Base-by-base conservation (phyloP, 2,797 vertebrate species). In the Hippopotamyrus pictus region DNA sequence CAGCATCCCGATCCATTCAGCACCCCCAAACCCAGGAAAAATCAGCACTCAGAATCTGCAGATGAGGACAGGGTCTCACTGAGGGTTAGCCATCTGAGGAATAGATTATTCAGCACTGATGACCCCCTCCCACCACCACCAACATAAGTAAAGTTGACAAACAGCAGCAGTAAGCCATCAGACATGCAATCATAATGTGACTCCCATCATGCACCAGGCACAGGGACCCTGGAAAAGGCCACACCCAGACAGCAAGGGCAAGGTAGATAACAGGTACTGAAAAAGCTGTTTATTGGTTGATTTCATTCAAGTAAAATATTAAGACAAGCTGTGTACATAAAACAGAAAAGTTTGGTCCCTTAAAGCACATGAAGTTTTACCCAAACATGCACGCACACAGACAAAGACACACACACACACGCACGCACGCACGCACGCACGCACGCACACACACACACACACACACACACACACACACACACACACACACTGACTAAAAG, bases 301-400 rank as follows among this genome's bases (percentile, higher is more conserved):
- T 90, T 57, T 90, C 19, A 84, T 88, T 88, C 87, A 90, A 79
- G 46, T 89, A 90, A 90, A 90, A 88, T 90, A 90, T 88, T 90
- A 90, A 88, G 87, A 88, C 87, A 88, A 90, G 87, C 83, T 88
- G 89, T 88, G 87, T 90, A 90, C 37, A 88, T 76, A 82, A 89
- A 90, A 90, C 48, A 87, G 46, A 87, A 53, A 87, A 19, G 69
- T 89, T 90, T 88, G 76, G 89, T 88, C 89, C 87, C 87, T 90
- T 57, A 83, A 90, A 84, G 87, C 89, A 89, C 85, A 87, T 59
- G 44, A 65, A 76, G 57, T 44, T 79, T 86, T 73, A 86, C 83
- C 76, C 22, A 84, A 57, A 88, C 33, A 79, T 76, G 51, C 50
- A 88, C 69, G 7, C 50, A 48, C 59, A 44, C n/a, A 51, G 46